These are phyloP conservation scores for Teleogryllus occipitalis DNA, from an alignment of 1,140 invertebrate species.

Conservation along the genomic window DNA sequence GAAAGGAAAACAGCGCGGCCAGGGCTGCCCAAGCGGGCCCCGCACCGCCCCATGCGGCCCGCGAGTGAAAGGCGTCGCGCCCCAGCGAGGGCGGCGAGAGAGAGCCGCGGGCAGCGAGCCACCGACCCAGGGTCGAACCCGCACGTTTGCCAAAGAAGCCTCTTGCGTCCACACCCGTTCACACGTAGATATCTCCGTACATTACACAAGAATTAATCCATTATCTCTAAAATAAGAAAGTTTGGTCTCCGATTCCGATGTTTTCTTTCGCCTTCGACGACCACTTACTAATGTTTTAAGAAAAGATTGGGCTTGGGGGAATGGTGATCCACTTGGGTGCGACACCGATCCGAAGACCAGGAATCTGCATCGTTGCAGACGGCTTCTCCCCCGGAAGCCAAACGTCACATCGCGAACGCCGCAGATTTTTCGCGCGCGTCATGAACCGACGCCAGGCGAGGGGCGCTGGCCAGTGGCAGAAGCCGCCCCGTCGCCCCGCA, in stretches of 20 bases:
- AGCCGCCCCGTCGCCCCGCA: too few species aligned
- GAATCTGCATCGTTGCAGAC: neutral
- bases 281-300: too few species aligned
- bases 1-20: neutral
- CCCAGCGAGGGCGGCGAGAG: neutral
- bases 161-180: too few species aligned
- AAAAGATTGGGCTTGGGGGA: too few species aligned
- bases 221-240: too few species aligned
- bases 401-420: neutral
- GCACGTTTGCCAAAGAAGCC: too few species aligned
- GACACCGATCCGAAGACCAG: neutral
- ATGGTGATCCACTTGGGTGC: too few species aligned
- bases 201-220: too few species aligned
- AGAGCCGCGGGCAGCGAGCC: neutral
- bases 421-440: neutral
- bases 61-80: neutral
- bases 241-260: too few species aligned
- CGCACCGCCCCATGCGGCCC: neutral
- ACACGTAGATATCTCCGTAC: too few species aligned
- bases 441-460: neutral
- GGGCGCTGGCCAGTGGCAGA: neutral
- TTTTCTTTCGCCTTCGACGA: too few species aligned
- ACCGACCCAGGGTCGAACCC: neutral
- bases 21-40: constrained; percentile 9
- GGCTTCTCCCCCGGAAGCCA: neutral